Evolutionary conservation across 2,113 vertebrate genomes (phyloP), one percentile per base, ranked within the genome.

Genomic region (Channa maculata): DNA sequence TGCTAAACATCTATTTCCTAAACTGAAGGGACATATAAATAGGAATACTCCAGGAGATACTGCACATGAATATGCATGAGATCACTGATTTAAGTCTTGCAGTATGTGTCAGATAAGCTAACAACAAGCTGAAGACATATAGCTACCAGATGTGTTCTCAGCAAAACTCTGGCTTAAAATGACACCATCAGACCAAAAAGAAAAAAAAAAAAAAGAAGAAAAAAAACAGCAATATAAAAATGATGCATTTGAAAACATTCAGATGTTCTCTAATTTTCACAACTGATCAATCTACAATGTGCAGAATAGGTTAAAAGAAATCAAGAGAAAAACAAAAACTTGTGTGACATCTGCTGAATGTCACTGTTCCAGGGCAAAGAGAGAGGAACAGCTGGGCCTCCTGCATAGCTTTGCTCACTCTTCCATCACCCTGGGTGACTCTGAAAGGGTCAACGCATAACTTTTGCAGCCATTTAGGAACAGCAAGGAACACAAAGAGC

Each of bases 311-410:
- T 3, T 57, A 43, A 15, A 41, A 15, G 3, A 49, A 39, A 8
- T 61, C 12, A 73, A 33, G 37, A 10, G 46, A 60, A 50, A 43
- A 51, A 4, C 8, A 8, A 65, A 54, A 67, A 64, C 71, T 45
- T 45, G 48, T 61, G 65, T 77, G 71, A 85, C 85, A 83, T 82
- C 68, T 85, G 65, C 45, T 76, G 63, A 79, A 89, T 88, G 86
- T 74, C 82, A 77, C 11, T 10, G 65, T 48, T 44, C n/a, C 53
- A 12, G 52, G 75, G 65, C 75, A 61, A 65, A 4, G 24, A 54
- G 70, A 39, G 70, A 64, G 75, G 66, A 84, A 77, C 88, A 88
- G 88, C 88, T 87, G 87, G 86, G 86, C 84, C 70, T 77, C 73
- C 60, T 46, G 77, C 86, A 84, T 87, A 69, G 72, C 77, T 82